phyloP scores from a whole-genome alignment of 1,140 invertebrate species.

The Gryon sp. region DNA sequence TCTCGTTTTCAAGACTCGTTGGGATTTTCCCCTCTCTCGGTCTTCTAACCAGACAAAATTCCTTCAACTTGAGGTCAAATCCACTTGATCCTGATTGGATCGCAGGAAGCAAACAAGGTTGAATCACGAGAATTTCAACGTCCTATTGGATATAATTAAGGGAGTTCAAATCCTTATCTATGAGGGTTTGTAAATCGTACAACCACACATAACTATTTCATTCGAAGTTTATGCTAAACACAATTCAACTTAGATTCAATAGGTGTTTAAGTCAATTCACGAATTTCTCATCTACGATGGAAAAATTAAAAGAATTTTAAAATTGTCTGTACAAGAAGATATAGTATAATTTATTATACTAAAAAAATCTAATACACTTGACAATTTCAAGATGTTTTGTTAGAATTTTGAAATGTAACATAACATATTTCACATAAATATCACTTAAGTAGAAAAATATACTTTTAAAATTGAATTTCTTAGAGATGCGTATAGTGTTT shows the following conservation, averaged over 20 bases:
- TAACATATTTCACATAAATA: too few species aligned
- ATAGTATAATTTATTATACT: too few species aligned
- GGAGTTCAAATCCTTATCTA: slow-evolving; percentile 3
- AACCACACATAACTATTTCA: slow-evolving; percentile 25
- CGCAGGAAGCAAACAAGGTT: slow-evolving; percentile 30
- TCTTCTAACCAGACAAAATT: slow-evolving; percentile 23
- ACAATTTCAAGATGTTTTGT: too few species aligned
- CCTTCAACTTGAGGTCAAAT: slow-evolving; percentile 38
- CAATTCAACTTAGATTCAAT: not conserved
- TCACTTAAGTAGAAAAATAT: too few species aligned
- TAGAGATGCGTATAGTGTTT: slow-evolving; percentile 8
- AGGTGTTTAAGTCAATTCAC: too few species aligned
- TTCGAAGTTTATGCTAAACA: slow-evolving; percentile 8
- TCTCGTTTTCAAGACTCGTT: slow-evolving; percentile 17
- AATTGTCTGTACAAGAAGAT: too few species aligned
- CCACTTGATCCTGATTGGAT: slow-evolving; percentile 50
- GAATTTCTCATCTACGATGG: too few species aligned
- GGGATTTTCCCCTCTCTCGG: slow-evolving; percentile 3
- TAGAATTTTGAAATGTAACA: too few species aligned
- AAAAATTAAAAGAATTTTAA: too few species aligned
- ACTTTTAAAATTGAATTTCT: slow-evolving; percentile 5
- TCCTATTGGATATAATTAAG: slow-evolving; percentile 32
- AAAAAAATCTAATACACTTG: too few species aligned
- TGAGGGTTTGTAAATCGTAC: slow-evolving; percentile 26
- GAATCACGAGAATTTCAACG: slow-evolving; percentile 28